Evolutionary conservation across 92 coral and sea anemone genomes (phyloP).

Genomic region (Phenganax stokvisi): DNA sequence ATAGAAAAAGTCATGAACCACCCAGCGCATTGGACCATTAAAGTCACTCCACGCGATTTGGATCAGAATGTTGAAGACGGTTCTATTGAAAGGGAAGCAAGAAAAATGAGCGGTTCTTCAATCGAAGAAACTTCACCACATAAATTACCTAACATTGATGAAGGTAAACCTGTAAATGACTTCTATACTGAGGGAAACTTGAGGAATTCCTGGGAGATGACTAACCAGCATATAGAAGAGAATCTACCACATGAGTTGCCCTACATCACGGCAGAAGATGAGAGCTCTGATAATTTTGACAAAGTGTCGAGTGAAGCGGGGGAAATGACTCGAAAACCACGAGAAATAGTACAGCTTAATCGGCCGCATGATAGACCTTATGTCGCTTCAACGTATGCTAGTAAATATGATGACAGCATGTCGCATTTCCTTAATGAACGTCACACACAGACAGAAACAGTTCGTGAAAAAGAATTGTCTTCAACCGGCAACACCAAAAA

Average conservation of each 20-base stretch:
- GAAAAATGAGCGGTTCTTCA: background rate
- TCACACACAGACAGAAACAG: too few relatives aligned
- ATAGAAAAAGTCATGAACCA: background rate
- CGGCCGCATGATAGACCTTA: background rate
- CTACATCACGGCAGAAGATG: background rate
- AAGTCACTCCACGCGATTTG: background rate
- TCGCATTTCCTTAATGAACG: too few relatives aligned
- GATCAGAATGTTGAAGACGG: background rate
- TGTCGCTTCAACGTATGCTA: background rate
- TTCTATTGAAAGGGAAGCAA: constrained; percentile 1
- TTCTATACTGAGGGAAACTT: too few relatives aligned
- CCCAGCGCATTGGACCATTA: background rate
- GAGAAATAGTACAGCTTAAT: background rate
- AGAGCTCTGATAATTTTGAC: background rate
- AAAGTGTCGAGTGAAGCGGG: background rate
- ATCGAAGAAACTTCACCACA: too few relatives aligned
- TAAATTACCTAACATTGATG: too few relatives aligned
- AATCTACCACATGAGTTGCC: constrained; percentile 19
- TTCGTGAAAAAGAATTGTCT: background rate
- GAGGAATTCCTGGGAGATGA: constrained; percentile 2
- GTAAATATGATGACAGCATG: too few relatives aligned
- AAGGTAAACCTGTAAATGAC: too few relatives aligned
- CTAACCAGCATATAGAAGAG: background rate
- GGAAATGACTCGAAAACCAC: background rate
- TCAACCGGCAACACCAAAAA: background rate